phyloP scores from a whole-genome alignment of 2,113 vertebrate species.

The Symphodus melops region DNA sequence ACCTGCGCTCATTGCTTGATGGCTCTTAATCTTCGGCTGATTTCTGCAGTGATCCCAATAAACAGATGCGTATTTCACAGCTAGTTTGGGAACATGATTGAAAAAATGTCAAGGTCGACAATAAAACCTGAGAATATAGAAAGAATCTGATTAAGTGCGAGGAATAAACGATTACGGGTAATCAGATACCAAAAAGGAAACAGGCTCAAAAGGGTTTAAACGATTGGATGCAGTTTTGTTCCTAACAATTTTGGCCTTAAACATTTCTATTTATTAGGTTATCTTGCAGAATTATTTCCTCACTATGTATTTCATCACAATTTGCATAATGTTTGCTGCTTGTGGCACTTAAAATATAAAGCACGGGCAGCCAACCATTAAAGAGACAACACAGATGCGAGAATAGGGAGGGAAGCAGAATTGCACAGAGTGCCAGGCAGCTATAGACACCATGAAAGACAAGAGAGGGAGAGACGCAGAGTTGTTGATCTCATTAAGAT shows the following conservation, averaged over 20 bases:
- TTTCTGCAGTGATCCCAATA: constrained; percentile 22
- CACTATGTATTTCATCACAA: constrained; percentile 34
- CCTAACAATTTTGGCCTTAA: background rate
- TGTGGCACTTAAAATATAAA: constrained; percentile 39
- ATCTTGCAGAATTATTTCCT: constrained; percentile 22
- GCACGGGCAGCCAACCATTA: constrained; percentile 25
- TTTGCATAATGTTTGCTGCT: constrained; percentile 51
- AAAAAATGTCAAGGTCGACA: background rate
- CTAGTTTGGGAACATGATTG: background rate
- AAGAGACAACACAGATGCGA: constrained; percentile 36
- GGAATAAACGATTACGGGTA: background rate
- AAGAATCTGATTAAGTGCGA: background rate
- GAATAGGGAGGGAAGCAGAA: constrained; percentile 8
- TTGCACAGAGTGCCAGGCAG: constrained; percentile 5
- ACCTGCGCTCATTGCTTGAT: background rate
- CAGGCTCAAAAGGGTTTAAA: background rate
- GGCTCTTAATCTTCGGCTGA: constrained; percentile 12
- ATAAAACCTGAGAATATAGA: background rate
- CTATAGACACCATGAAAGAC: constrained; percentile 13
- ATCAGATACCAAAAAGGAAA: background rate
- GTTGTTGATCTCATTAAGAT: constrained; percentile 73
- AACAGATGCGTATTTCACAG: background rate
- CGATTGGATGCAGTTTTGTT: background rate
- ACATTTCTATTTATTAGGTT: constrained; percentile 28
- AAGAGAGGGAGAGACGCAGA: constrained; percentile 39